phyloP scores from a whole-genome alignment of 2,113 vertebrate species.

The Eretmochelys imbricata region DNA sequence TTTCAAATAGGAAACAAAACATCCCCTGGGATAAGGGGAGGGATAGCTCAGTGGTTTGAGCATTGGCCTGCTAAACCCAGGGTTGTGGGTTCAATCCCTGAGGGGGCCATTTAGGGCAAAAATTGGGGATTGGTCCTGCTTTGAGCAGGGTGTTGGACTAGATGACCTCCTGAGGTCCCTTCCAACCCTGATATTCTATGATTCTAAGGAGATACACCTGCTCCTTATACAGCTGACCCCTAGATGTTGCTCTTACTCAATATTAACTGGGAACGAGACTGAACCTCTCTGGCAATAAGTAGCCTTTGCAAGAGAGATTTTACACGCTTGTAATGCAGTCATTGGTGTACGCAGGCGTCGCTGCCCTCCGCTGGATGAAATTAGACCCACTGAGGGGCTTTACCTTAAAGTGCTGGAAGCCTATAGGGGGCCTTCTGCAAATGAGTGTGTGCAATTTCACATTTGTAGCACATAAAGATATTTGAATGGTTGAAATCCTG shows the following conservation, averaged over 20 bases:
- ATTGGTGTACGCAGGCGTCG: fast-evolving
- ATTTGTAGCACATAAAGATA: fast-evolving
- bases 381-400: not conserved
- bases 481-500: not conserved
- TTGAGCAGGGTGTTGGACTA: too few species aligned
- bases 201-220: too few species aligned
- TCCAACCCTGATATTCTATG: too few species aligned
- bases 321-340: fast-evolving
- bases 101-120: too few species aligned
- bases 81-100: too few species aligned
- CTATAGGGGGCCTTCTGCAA: not conserved
- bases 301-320: not conserved
- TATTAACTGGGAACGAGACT: not conserved
- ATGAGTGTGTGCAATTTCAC: not conserved
- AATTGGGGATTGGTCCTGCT: too few species aligned
- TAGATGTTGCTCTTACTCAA: not conserved
- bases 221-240: not conserved
- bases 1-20: not conserved
- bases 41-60: too few species aligned
- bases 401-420: not conserved
- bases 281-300: not conserved
- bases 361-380: not conserved
- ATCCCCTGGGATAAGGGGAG: not conserved
- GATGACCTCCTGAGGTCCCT: too few species aligned
- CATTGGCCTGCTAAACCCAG: too few species aligned